Conservation (phyloP, 2,113 vertebrate genomes). For the Machaerirhynchus nigripectus region DNA sequence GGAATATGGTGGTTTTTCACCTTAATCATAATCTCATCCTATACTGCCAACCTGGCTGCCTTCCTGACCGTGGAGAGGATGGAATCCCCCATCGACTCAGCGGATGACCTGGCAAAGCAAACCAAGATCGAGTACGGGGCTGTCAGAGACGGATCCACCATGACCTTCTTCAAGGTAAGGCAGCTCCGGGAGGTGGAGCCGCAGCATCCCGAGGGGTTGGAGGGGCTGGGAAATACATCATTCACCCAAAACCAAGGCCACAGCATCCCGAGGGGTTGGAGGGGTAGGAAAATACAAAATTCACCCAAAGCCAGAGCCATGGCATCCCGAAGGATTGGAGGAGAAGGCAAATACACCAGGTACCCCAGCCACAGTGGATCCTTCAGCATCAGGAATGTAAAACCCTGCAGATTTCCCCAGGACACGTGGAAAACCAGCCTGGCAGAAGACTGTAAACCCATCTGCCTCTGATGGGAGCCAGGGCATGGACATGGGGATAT, state of each 20-base stretch:
- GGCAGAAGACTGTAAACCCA: background rate
- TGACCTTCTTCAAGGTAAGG: conserved; percentile 99
- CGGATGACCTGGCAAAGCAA: conserved; percentile 96
- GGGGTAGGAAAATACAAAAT: rapidly evolving
- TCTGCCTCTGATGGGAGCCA: background rate
- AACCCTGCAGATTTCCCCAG: background rate
- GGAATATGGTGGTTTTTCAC: conserved; percentile 99
- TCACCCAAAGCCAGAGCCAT: background rate
- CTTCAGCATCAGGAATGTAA: background rate
- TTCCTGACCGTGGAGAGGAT: conserved; percentile 97
- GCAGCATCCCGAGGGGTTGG: rapidly evolving
- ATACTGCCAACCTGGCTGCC: conserved; percentile 97
- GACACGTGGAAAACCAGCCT: background rate
- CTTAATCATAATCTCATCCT: conserved; percentile 96
- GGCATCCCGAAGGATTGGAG: rapidly evolving
- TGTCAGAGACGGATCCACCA: conserved; percentile 94
- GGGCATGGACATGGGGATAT: background rate
- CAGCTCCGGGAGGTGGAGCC: rapidly evolving
- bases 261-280: background rate
- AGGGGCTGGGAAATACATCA: background rate
- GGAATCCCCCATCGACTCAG: conserved; percentile 97
- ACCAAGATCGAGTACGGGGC: conserved; percentile 98
- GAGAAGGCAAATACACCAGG: background rate
- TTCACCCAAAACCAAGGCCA: background rate
- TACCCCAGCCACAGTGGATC: background rate